Conservation (phyloP, 1,140 invertebrate genomes). For the Conopomorpha cramerella region DNA sequence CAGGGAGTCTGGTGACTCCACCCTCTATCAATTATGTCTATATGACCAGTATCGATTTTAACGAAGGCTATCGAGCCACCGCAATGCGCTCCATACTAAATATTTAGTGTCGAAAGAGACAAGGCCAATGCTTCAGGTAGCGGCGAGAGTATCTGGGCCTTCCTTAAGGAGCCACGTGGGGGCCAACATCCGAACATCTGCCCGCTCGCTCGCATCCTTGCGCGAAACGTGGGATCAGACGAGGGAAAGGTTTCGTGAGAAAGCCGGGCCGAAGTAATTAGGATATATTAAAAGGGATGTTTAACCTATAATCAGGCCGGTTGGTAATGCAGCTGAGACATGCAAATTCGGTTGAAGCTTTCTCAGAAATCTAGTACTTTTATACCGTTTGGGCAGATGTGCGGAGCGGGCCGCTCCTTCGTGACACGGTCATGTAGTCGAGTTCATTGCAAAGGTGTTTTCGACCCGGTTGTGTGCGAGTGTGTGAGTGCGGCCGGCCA, state of each 20-base stretch:
- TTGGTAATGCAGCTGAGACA: constrained; percentile 46
- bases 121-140: background rate
- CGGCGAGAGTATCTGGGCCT: background rate
- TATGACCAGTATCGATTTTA: constrained; percentile 40
- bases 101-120: background rate
- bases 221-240: constrained; percentile 11
- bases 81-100: constrained; percentile 15
- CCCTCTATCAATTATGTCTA: constrained; percentile 38
- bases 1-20: constrained; percentile 15
- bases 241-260: constrained; percentile 29
- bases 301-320: constrained; percentile 48
- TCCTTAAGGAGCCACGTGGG: background rate
- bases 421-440: constrained; percentile 52
- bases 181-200: constrained; percentile 38
- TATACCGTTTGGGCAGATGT: constrained; percentile 55
- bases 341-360: constrained; percentile 49
- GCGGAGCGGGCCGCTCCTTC: constrained; percentile 27
- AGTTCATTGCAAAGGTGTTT: constrained; percentile 51
- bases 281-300: constrained; percentile 46
- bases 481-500: constrained; percentile 12
- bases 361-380: constrained; percentile 49
- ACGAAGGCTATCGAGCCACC: constrained; percentile 26
- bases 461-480: constrained; percentile 42
- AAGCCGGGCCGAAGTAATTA: constrained; percentile 45
- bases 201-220: constrained; percentile 22